Percentiles rank a stretch among this genome's conserved stretches.
These are phyloP conservation scores for Lycia hirtaria DNA, from an alignment of 2,888 invertebrate genomes.

Conservation along the genomic window DNA sequence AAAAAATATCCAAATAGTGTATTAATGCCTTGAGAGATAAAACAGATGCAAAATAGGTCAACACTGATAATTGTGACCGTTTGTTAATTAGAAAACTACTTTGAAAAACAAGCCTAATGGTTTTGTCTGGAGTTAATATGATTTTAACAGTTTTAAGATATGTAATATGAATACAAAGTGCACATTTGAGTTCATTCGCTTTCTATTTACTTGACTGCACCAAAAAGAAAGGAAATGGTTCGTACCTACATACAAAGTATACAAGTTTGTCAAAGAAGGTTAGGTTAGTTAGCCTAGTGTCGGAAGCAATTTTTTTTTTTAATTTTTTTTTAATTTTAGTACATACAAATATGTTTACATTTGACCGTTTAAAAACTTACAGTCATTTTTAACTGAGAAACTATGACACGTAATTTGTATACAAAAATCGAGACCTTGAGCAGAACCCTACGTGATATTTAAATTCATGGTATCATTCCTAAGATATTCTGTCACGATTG, in stretches of 20 bases:
- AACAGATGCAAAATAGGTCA: neutral
- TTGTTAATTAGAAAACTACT: constrained; percentile 23
- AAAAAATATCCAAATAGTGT: no score
- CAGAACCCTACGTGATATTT: constrained; percentile 21
- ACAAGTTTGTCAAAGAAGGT: no score
- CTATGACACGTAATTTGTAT: neutral
- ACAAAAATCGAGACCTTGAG: constrained; percentile 21
- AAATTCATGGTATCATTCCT: constrained; percentile 26
- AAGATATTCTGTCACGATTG: constrained; percentile 21
- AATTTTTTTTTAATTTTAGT: no score
- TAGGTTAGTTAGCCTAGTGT: no score
- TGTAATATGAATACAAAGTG: constrained; percentile 9
- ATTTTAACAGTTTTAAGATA: constrained; percentile 14
- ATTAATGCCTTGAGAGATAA: neutral
- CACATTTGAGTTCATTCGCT: neutral
- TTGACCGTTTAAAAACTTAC: neutral
- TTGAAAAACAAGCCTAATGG: constrained; percentile 17
- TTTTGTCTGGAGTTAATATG: constrained; percentile 16
- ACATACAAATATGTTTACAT: no score
- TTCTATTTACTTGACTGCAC: no score
- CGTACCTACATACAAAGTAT: no score
- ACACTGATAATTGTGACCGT: constrained; percentile 10
- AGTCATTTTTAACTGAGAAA: neutral
- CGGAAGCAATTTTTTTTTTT: no score
- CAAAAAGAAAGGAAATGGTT: no score